Conservation (phyloP, 1,140 invertebrate species). For the Megalopta genalis region DNA sequence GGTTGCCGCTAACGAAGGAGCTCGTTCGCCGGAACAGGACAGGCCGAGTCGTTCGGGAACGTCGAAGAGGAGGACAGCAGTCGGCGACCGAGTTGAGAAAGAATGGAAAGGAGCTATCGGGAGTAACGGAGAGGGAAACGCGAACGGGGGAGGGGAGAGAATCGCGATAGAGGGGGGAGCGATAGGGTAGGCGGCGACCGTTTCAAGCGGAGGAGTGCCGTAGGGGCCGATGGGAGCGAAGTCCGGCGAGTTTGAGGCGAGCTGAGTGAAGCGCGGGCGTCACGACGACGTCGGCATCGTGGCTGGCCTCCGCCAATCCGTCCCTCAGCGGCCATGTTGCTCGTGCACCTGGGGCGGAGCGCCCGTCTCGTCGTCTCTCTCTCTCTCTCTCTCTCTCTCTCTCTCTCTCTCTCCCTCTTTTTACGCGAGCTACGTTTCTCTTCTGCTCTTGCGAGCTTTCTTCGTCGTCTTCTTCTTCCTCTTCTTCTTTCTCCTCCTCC, state of each 20-base stretch:
- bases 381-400: constrained; percentile 22
- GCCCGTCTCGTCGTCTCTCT: constrained; percentile 48
- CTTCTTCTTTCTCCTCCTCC: constrained; percentile 15
- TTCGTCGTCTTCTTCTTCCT: constrained; percentile 12
- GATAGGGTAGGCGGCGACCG: constrained; percentile 68
- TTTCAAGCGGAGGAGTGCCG: constrained; percentile 64
- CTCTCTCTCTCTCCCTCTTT: constrained; percentile 6
- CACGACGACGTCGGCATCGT: constrained; percentile 76
- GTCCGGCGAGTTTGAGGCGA: constrained; percentile 61
- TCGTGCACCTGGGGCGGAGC: constrained; percentile 78
- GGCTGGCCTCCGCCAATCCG: constrained; percentile 77
- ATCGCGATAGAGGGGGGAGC: constrained; percentile 5
- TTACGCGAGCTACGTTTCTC: background rate
- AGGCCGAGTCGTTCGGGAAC: too few species aligned
- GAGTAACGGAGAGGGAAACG: constrained; percentile 1
- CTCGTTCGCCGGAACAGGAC: background rate
- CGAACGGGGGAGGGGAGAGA: constrained; percentile 21
- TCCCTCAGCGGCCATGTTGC: constrained; percentile 79
- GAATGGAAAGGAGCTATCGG: background rate
- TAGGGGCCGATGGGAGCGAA: constrained; percentile 56
- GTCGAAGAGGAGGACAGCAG: background rate
- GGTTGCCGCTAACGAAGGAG: background rate
- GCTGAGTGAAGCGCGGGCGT: constrained; percentile 78
- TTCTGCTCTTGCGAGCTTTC: background rate
- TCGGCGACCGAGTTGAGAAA: background rate